A percentile compares a stretch with the other conserved stretches of the same genome.
phyloP scores from a whole-genome alignment of 2,888 invertebrate genomes.

The Stramonita haemastoma region DNA sequence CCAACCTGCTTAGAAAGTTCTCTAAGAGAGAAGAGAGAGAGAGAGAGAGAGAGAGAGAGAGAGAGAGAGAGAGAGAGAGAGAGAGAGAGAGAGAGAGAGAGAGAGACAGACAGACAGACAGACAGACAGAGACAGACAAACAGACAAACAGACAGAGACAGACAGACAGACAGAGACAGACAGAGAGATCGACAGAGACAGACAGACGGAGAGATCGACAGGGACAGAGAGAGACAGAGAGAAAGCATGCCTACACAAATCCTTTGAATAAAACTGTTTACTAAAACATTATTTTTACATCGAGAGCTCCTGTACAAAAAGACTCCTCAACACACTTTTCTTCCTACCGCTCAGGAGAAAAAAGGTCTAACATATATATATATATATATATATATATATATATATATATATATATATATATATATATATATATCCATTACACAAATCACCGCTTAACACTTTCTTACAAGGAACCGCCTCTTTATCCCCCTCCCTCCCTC shows the following conservation, averaged over 20 bases:
- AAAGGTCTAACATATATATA: too few relatives aligned
- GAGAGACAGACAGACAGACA: not conserved
- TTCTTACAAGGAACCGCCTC: not conserved
- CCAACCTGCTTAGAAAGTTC: not conserved
- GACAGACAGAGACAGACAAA: not conserved
- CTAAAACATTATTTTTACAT: too few relatives aligned
- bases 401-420: too few relatives aligned
- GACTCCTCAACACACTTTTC: too few relatives aligned
- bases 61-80: conserved; percentile 8
- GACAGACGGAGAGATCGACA: not conserved
- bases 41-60: not conserved
- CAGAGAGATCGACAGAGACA: conserved; percentile 18
- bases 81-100: conserved; percentile 28
- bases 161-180: conserved; percentile 28
- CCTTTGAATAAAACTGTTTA: too few relatives aligned
- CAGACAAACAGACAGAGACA: not conserved
- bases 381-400: too few relatives aligned
- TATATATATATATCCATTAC: too few relatives aligned
- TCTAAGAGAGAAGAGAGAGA: not conserved
- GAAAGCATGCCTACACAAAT: too few relatives aligned
- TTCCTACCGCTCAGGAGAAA: too few relatives aligned
- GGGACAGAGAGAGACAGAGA: too few relatives aligned
- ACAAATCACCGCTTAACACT: not conserved
- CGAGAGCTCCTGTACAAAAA: too few relatives aligned
- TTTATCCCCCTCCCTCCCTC: not conserved